phyloP scores from a whole-genome alignment of 2,888 invertebrate genomes.

The Eutolmus rufibarbis region DNA sequence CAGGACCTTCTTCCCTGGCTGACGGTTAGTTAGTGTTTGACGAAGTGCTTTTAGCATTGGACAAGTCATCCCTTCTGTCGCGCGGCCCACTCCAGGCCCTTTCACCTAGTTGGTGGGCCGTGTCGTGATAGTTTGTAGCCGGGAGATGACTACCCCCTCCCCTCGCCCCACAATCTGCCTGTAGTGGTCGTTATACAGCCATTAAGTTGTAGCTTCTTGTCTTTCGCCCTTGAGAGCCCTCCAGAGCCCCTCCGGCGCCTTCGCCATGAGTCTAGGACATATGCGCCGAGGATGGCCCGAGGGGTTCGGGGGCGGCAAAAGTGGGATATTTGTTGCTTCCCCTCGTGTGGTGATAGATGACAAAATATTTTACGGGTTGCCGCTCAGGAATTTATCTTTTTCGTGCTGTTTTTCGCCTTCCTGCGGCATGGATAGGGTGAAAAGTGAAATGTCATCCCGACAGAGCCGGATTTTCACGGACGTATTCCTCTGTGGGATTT shows the following conservation, averaged over 20 bases:
- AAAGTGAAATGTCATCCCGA: conserved; percentile 24
- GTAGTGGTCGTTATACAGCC: conserved; percentile 28
- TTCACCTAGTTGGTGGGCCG: neutral
- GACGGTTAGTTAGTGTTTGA: conserved; percentile 21
- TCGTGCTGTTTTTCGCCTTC: neutral
- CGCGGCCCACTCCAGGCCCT: neutral
- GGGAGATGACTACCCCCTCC: neutral
- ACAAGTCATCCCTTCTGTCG: neutral
- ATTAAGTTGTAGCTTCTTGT: conserved; percentile 1
- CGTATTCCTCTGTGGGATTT: conserved; percentile 19
- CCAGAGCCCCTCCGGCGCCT: neutral
- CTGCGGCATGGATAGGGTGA: neutral
- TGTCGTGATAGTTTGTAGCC: neutral
- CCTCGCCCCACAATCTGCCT: neutral
- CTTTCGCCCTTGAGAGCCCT: neutral
- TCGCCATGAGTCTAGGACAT: neutral
- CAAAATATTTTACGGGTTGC: conserved; percentile 32
- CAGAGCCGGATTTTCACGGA: conserved; percentile 15
- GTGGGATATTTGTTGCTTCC: conserved; percentile 21
- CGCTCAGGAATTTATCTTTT: conserved; percentile 31
- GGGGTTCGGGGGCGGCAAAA: neutral
- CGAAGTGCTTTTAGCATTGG: conserved; percentile 11
- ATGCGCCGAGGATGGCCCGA: neutral
- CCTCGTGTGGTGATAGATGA: conserved; percentile 28
- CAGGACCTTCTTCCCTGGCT: neutral